phyloP scores from a whole-genome alignment of 2,797 vertebrate genomes.

The Xerus rutilus region DNA sequence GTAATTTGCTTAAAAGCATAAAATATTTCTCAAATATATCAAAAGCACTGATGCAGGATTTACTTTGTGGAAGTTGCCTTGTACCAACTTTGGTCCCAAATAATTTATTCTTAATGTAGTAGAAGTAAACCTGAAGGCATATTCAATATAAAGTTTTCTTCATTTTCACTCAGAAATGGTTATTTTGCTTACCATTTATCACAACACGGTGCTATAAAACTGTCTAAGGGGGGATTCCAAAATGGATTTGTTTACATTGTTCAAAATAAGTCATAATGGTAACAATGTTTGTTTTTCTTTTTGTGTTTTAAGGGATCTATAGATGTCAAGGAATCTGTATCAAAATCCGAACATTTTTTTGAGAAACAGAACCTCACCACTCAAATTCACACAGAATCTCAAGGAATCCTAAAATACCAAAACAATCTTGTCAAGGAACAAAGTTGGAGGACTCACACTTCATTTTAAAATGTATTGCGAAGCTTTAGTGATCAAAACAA shows the following conservation, averaged over 20 bases:
- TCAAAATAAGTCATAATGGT: not conserved
- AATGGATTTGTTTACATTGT: not conserved
- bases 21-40: not conserved
- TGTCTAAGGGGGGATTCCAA: not conserved
- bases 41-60: not conserved
- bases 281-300: not conserved
- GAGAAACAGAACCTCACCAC: no score
- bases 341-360: not conserved
- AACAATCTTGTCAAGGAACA: not conserved
- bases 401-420: not conserved
- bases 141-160: not conserved
- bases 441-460: not conserved
- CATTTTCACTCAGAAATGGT: not conserved
- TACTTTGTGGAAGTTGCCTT: not conserved
- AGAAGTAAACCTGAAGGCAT: not conserved
- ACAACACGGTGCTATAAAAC: not conserved
- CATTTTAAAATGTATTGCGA: not conserved
- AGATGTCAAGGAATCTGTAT: not conserved
- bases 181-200: not conserved
- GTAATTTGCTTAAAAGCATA: not conserved
- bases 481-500: not conserved
- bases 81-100: not conserved
- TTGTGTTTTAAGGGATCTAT: not conserved
- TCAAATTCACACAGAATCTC: not conserved
- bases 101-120: not conserved